A percentile compares a stretch with the other conserved stretches of the same genome.
Evolutionary conservation across 2,888 invertebrate species (phyloP).

Genomic region (Phaedon cochleariae): DNA sequence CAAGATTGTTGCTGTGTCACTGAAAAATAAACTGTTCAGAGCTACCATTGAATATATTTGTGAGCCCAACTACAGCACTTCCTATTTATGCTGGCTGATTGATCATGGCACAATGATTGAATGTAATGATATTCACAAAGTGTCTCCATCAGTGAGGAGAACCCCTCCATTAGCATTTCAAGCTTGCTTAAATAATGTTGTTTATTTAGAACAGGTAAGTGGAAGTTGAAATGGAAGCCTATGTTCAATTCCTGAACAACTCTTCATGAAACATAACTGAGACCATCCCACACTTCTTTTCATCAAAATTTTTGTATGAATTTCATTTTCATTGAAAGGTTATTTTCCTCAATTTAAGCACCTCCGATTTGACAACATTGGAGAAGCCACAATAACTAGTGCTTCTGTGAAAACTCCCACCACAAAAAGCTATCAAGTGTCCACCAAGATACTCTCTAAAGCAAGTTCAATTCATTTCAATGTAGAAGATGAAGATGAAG

Average conservation of each 20-base stretch:
- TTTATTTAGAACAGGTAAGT: slow-evolving; percentile 45
- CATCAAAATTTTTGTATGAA: too few species aligned
- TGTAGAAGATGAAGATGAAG: slow-evolving; percentile 33
- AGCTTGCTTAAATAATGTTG: slow-evolving; percentile 48
- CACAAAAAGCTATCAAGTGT: slow-evolving; percentile 25
- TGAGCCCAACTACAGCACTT: neutral
- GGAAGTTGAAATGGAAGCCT: too few species aligned
- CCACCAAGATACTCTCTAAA: slow-evolving; percentile 25
- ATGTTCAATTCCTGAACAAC: too few species aligned
- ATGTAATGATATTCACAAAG: slow-evolving; percentile 40
- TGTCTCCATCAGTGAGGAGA: slow-evolving; percentile 38
- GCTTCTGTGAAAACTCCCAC: slow-evolving; percentile 26
- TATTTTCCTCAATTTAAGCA: slow-evolving; percentile 30
- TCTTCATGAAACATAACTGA: too few species aligned
- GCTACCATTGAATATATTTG: slow-evolving; percentile 39
- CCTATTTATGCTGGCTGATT: slow-evolving; percentile 48
- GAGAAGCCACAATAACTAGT: slow-evolving; percentile 22
- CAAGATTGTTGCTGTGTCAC: slow-evolving; percentile 43
- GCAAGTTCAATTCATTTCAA: slow-evolving; percentile 33
- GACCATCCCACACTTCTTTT: too few species aligned
- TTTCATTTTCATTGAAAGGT: neutral
- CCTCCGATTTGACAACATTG: slow-evolving; percentile 33
- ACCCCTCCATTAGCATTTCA: slow-evolving; percentile 43
- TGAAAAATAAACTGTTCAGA: slow-evolving; percentile 37
- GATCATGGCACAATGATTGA: slow-evolving; percentile 48